Percentiles rank a stretch among this genome's conserved stretches.
Evolutionary conservation across 2,888 invertebrate species (phyloP).

Genomic region (Xanthorhoe spadicearia): DNA sequence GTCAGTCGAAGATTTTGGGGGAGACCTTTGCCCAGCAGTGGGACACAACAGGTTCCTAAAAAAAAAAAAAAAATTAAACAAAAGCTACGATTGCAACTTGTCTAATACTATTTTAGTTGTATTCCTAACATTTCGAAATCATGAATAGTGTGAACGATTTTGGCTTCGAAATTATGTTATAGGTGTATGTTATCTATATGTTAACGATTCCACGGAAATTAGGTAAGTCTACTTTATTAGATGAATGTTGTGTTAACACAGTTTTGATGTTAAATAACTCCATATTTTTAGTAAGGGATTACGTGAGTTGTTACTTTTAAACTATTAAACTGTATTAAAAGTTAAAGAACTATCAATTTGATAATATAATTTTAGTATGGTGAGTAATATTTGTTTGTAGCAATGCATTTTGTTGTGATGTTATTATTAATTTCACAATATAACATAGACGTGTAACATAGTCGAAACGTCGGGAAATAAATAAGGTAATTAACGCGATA

Average conservation of each 20-base stretch:
- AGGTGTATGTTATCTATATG: slow-evolving; percentile 9
- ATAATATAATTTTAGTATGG: too few species aligned
- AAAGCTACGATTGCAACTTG: background rate
- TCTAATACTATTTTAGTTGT: slow-evolving; percentile 21
- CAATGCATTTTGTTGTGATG: too few species aligned
- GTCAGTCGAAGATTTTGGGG: too few species aligned
- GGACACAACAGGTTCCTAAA: too few species aligned
- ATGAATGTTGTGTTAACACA: slow-evolving; percentile 18
- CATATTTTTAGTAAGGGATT: background rate
- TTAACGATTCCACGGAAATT: slow-evolving; percentile 6
- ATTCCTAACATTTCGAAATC: slow-evolving; percentile 20
- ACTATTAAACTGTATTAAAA: too few species aligned
- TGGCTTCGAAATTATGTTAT: slow-evolving; percentile 17
- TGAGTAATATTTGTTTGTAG: too few species aligned
- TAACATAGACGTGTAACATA: too few species aligned
- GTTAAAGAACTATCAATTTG: too few species aligned
- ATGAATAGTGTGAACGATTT: slow-evolving; percentile 23
- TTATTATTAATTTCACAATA: too few species aligned
- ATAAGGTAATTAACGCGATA: too few species aligned
- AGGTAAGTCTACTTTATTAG: slow-evolving; percentile 12
- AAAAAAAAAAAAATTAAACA: background rate
- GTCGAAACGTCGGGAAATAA: too few species aligned
- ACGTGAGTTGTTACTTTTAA: background rate
- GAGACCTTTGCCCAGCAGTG: too few species aligned
- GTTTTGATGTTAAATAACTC: slow-evolving; percentile 11